phyloP scores from a whole-genome alignment of 2,888 invertebrate genomes.

The Gerris lacustris region DNA sequence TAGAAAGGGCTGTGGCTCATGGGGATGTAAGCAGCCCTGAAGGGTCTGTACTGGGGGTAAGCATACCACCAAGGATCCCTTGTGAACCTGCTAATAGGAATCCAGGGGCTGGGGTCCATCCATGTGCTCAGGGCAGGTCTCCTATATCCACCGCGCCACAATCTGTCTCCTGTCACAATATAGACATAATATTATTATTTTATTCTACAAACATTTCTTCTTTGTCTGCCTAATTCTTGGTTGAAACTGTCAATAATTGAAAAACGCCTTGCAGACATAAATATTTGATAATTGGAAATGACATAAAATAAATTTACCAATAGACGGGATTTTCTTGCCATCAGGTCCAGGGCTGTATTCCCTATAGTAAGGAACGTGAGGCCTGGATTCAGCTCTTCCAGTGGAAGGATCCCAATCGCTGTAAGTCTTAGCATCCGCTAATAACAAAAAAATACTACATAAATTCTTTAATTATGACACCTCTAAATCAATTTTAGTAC shows the following conservation, averaged over 20 bases:
- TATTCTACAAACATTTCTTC: too few relatives aligned
- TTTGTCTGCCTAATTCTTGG: too few relatives aligned
- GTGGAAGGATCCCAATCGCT: constrained; percentile 23
- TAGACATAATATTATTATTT: background rate
- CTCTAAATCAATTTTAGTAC: too few relatives aligned
- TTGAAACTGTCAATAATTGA: too few relatives aligned
- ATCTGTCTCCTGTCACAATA: background rate
- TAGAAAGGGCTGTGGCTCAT: constrained; percentile 46
- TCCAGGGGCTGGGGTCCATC: constrained; percentile 63
- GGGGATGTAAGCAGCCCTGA: constrained; percentile 46
- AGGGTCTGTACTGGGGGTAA: constrained; percentile 66
- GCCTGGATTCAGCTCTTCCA: constrained; percentile 19
- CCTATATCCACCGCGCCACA: constrained; percentile 47
- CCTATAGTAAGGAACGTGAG: constrained; percentile 12
- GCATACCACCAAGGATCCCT: constrained; percentile 86
- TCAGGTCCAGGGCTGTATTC: constrained; percentile 26
- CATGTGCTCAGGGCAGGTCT: constrained; percentile 50
- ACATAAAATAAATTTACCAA: background rate
- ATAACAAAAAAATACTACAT: background rate
- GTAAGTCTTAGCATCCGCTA: constrained; percentile 10
- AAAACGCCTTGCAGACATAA: too few relatives aligned
- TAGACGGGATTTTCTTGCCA: constrained; percentile 24
- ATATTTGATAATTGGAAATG: too few relatives aligned
- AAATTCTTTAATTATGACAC: too few relatives aligned
- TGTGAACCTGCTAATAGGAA: constrained; percentile 67